Conservation (phyloP, 2,113 vertebrate genomes). For the Connochaetes taurinus region DNA sequence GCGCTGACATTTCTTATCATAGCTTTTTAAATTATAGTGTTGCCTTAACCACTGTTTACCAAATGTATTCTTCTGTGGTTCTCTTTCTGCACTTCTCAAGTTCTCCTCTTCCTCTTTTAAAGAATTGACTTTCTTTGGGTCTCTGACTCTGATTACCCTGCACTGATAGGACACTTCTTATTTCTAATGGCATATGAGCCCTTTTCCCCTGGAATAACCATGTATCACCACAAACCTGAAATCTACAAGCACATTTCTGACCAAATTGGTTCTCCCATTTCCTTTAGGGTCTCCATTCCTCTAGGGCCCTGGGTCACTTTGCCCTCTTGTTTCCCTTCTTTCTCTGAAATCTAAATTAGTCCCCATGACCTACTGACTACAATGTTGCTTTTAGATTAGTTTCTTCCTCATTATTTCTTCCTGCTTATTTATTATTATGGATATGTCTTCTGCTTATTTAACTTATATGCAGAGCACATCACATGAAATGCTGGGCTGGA, state of each 20-base stretch:
- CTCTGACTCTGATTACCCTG: neutral
- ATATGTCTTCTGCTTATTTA: neutral
- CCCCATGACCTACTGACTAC: neutral
- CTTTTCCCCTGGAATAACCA: neutral
- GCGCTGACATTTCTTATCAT: neutral
- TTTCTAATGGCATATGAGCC: neutral
- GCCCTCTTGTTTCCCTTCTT: neutral
- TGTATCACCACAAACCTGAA: neutral
- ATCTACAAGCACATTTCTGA: neutral
- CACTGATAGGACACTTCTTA: neutral
- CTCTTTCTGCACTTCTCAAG: neutral
- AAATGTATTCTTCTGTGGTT: neutral
- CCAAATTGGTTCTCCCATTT: neutral
- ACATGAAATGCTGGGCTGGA: neutral
- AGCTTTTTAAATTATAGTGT: neutral
- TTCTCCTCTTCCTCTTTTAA: neutral
- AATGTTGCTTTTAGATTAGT: neutral
- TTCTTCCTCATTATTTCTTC: neutral
- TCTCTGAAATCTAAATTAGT: neutral
- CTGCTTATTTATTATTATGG: neutral
- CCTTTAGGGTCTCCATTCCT: neutral
- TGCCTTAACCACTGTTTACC: neutral
- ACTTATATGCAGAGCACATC: neutral
- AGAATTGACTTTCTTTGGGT: neutral
- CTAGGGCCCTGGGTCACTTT: neutral